Conservation (phyloP, 2,888 invertebrate species). For the Clistopyga incitator region DNA sequence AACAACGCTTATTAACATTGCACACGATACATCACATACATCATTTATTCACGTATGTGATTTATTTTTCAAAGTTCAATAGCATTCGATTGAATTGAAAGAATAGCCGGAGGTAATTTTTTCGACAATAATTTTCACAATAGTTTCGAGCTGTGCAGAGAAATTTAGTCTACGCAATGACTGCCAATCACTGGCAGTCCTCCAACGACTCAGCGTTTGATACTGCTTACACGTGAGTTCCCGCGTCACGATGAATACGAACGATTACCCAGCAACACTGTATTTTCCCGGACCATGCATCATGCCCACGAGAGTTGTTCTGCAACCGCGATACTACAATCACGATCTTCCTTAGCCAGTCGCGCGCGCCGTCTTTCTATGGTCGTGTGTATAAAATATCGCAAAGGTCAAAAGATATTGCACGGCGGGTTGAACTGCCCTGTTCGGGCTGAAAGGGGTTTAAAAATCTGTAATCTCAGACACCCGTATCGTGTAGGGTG, state of each 20-base stretch:
- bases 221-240: slow-evolving; percentile 21
- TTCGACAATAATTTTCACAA: too few species aligned
- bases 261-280: slow-evolving; percentile 52
- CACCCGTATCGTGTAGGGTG: neutral
- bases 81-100: too few species aligned
- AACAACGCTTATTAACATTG: too few species aligned
- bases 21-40: too few species aligned
- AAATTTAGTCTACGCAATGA: neutral
- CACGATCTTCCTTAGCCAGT: slow-evolving; percentile 39
- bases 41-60: too few species aligned
- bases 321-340: slow-evolving; percentile 53
- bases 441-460: neutral
- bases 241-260: slow-evolving; percentile 54
- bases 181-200: slow-evolving; percentile 16
- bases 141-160: too few species aligned
- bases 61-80: too few species aligned
- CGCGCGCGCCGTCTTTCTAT: slow-evolving; percentile 15
- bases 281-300: slow-evolving; percentile 49
- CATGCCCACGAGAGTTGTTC: slow-evolving; percentile 51
- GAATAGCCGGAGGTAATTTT: too few species aligned
- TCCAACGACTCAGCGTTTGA: neutral
- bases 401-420: slow-evolving; percentile 38
- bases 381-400: slow-evolving; percentile 11
- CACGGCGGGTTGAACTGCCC: slow-evolving; percentile 20
- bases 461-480: slow-evolving; percentile 28